Percentiles rank a stretch among this genome's conserved stretches.
Conservation (phyloP, 2,888 invertebrate genomes). For the Cantharis nigra region DNA sequence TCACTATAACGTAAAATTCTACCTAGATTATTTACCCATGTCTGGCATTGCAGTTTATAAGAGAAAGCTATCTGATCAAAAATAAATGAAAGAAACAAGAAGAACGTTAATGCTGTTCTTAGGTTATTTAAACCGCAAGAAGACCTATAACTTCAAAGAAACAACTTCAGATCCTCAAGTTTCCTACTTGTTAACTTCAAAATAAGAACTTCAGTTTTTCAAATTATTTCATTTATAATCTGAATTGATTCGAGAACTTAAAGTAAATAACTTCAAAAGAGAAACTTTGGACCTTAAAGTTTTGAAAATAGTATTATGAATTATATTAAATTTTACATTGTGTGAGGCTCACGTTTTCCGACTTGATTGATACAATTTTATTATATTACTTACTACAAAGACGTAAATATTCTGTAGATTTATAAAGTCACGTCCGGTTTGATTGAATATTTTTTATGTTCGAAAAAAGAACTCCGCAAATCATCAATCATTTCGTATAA, state of each 20-base stretch:
- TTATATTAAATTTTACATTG: too few relatives aligned
- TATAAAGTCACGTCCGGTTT: not conserved
- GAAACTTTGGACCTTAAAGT: too few relatives aligned
- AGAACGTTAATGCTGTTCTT: too few relatives aligned
- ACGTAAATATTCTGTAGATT: not conserved
- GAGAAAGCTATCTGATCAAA: not conserved
- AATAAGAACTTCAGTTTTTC: too few relatives aligned
- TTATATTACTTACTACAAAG: not conserved
- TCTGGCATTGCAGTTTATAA: not conserved
- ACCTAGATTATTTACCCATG: not conserved
- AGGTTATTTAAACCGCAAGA: too few relatives aligned
- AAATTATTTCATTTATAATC: too few relatives aligned
- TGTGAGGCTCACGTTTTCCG: not conserved
- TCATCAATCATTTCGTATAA: not conserved
- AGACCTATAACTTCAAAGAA: too few relatives aligned
- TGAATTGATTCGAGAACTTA: too few relatives aligned
- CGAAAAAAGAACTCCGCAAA: not conserved
- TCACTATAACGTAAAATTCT: not conserved
- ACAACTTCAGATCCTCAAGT: too few relatives aligned
- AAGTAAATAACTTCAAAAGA: too few relatives aligned
- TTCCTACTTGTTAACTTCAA: too few relatives aligned
- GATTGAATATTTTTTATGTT: not conserved
- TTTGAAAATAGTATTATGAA: too few relatives aligned
- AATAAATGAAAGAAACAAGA: not conserved
- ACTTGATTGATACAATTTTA: not conserved